Conservation (phyloP, 2,797 vertebrate genomes). For the Staurois parvus region DNA sequence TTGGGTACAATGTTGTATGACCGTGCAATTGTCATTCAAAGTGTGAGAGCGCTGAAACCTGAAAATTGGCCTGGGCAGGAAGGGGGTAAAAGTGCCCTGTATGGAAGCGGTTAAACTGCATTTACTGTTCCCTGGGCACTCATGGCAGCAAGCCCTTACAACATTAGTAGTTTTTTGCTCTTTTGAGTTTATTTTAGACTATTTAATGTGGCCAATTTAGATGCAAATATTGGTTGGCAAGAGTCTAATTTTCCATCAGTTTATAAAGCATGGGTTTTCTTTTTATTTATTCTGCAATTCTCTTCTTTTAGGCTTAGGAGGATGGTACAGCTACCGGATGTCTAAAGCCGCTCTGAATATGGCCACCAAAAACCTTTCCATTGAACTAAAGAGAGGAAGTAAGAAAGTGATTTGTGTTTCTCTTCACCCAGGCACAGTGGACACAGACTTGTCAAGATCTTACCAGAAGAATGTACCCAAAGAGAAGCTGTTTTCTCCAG, state of each 20-base stretch:
- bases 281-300: not conserved
- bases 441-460: slow-evolving; percentile 76
- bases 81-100: no score
- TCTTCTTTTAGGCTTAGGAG: slow-evolving; percentile 69
- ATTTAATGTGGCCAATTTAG: no score
- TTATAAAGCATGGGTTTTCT: no score
- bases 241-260: not conserved
- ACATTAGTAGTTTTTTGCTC: no score
- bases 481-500: slow-evolving; percentile 73
- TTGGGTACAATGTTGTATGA: no score
- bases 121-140: no score
- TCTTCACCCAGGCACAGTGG: slow-evolving; percentile 72
- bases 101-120: no score
- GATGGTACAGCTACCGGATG: slow-evolving; percentile 78
- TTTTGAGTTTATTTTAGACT: no score
- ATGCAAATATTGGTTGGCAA: not conserved
- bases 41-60: no score
- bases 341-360: slow-evolving; percentile 80
- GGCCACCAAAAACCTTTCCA: slow-evolving; percentile 78
- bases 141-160: no score
- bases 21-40: no score
- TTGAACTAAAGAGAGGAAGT: slow-evolving; percentile 73
- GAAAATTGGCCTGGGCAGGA: no score
- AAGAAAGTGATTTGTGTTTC: slow-evolving; percentile 77
- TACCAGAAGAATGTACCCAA: slow-evolving; percentile 74